These are phyloP conservation scores for Acanthiza pusilla DNA, from an alignment of 2,797 vertebrate species.

Conservation along the genomic window DNA sequence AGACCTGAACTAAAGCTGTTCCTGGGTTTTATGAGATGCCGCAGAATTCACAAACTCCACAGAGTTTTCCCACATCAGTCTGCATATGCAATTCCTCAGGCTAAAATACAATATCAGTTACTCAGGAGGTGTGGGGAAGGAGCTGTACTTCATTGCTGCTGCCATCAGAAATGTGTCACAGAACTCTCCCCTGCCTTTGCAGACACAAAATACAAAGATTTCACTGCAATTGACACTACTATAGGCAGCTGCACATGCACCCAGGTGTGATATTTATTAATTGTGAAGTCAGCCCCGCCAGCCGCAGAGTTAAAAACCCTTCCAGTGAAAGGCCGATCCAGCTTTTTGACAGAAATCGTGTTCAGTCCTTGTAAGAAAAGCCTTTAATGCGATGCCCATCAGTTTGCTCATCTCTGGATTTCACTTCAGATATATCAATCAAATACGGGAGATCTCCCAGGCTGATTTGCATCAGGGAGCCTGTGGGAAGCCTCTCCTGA, in stretches of 20 bases:
- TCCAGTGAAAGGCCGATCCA: neutral
- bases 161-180: neutral
- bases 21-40: neutral
- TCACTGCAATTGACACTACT: neutral
- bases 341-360: neutral
- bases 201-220: neutral
- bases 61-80: neutral
- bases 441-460: neutral
- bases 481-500: constrained; percentile 24
- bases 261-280: neutral
- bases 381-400: neutral
- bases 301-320: neutral
- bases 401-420: constrained; percentile 27
- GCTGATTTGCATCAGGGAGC: neutral
- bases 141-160: neutral
- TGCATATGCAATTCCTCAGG: neutral
- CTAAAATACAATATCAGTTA: neutral
- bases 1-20: neutral
- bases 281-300: neutral
- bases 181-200: neutral
- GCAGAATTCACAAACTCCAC: neutral
- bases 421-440: constrained; percentile 29
- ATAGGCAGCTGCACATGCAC: neutral
- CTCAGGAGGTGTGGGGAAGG: fast-evolving
- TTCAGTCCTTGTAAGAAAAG: neutral